A percentile compares a stretch with the other conserved stretches of the same genome.
Evolutionary conservation across 2,888 invertebrate species (phyloP).

Genomic region (Dermolepida albohirtum): DNA sequence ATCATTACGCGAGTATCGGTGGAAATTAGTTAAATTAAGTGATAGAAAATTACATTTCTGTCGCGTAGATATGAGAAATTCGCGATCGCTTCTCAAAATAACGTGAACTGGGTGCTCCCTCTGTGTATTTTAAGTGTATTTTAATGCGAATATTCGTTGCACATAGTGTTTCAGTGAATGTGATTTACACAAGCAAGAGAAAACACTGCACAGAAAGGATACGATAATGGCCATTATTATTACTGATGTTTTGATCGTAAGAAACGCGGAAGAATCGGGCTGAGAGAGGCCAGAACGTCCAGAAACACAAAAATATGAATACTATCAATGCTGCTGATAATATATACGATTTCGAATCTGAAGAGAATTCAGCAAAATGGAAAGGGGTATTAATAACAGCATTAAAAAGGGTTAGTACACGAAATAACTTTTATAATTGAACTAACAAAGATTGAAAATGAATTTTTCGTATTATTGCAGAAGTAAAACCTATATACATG

Average conservation of each 20-base stretch:
- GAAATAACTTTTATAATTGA: neutral
- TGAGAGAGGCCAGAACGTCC: slow-evolving; percentile 16
- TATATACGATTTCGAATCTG: slow-evolving; percentile 86
- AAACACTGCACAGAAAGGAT: slow-evolving; percentile 21
- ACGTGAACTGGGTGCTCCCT: slow-evolving; percentile 17
- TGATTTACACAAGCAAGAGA: neutral
- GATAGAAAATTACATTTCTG: slow-evolving; percentile 7
- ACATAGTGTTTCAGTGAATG: slow-evolving; percentile 25
- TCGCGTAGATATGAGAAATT: slow-evolving; percentile 19
- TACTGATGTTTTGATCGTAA: slow-evolving; percentile 22
- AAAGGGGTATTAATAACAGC: slow-evolving; percentile 89
- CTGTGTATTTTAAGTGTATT: slow-evolving; percentile 8
- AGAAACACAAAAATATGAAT: slow-evolving; percentile 59
- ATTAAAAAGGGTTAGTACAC: slow-evolving; percentile 80
- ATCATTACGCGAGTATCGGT: slow-evolving; percentile 1
- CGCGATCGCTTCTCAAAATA: slow-evolving; percentile 11
- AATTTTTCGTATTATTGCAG: no score
- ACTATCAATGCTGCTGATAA: slow-evolving; percentile 67
- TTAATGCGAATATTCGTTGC: slow-evolving; percentile 20
- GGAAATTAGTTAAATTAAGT: slow-evolving; percentile 4
- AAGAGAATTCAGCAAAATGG: slow-evolving; percentile 93
- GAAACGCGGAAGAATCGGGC: slow-evolving; percentile 17
- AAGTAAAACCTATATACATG: no score
- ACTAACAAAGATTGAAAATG: neutral
- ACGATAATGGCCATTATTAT: slow-evolving; percentile 31